Conservation (phyloP, 2,797 vertebrate species). For the Bucorvus abyssinicus region DNA sequence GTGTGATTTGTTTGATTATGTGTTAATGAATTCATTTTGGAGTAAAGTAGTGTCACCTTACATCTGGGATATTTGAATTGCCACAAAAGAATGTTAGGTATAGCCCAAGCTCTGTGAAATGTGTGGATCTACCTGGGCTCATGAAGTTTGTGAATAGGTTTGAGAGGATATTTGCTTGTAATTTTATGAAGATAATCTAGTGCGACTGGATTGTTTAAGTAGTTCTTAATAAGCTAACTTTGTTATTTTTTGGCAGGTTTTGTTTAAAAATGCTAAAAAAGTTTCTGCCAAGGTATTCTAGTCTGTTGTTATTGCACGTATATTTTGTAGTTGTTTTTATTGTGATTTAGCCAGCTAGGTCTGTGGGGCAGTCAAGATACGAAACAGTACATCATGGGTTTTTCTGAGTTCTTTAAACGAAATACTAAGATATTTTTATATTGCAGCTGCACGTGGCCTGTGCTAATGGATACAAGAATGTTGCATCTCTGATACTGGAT, state of each 20-base stretch:
- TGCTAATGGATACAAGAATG: conserved; percentile 89
- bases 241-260: neutral
- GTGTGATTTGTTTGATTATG: neutral
- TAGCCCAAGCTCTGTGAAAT: neutral
- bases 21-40: neutral
- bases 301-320: neutral
- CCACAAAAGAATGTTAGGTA: neutral
- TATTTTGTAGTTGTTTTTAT: neutral
- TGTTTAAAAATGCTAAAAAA: neutral
- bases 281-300: neutral
- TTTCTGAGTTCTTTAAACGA: neutral
- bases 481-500: conserved; percentile 84
- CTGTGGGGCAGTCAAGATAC: neutral
- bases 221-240: neutral
- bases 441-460: conserved; percentile 90
- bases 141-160: neutral
- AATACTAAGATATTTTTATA: neutral
- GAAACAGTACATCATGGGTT: rapidly evolving
- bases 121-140: neutral
- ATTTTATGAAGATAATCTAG: neutral
- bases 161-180: neutral
- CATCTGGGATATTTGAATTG: neutral
- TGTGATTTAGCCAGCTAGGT: neutral
- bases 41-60: neutral
- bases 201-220: neutral